A percentile compares a stretch with the other conserved stretches of the same genome.
These are phyloP conservation scores for Struthidea cinerea DNA, from an alignment of 2,113 vertebrate genomes.

Conservation along the genomic window DNA sequence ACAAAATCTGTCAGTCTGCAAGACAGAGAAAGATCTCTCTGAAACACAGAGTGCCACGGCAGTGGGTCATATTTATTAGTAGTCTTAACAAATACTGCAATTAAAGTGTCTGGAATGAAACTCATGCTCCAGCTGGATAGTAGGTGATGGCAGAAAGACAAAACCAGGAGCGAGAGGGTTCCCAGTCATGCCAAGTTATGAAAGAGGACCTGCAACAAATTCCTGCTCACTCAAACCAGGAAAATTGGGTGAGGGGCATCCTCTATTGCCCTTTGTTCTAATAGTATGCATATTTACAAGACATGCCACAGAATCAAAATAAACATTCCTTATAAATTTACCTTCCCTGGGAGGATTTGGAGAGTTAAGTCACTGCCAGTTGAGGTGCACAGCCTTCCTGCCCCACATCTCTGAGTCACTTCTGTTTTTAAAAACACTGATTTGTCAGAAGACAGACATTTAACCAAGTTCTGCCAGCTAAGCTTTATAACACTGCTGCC, in stretches of 20 bases:
- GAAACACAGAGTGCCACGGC: background rate
- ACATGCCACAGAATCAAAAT: background rate
- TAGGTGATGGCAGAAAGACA: background rate
- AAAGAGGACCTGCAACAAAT: background rate
- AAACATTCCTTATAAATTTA: background rate
- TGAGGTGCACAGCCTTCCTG: background rate
- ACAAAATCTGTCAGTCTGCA: background rate
- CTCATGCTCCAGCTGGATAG: background rate
- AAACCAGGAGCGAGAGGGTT: background rate
- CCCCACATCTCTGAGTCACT: background rate
- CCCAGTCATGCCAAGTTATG: background rate
- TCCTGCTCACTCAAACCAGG: background rate
- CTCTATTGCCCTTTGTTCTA: background rate
- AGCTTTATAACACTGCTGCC: background rate
- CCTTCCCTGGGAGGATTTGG: background rate
- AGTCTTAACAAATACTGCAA: background rate
- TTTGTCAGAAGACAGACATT: slow-evolving; percentile 3
- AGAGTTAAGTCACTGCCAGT: background rate
- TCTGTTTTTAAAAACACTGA: background rate
- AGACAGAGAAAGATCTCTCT: background rate
- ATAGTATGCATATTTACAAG: background rate
- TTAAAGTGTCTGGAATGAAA: background rate
- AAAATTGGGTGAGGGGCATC: background rate
- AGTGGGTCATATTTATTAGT: background rate
- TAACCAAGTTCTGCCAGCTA: background rate